Conservation (phyloP, 2,113 vertebrate species). For the Prochilodus magdalenae region DNA sequence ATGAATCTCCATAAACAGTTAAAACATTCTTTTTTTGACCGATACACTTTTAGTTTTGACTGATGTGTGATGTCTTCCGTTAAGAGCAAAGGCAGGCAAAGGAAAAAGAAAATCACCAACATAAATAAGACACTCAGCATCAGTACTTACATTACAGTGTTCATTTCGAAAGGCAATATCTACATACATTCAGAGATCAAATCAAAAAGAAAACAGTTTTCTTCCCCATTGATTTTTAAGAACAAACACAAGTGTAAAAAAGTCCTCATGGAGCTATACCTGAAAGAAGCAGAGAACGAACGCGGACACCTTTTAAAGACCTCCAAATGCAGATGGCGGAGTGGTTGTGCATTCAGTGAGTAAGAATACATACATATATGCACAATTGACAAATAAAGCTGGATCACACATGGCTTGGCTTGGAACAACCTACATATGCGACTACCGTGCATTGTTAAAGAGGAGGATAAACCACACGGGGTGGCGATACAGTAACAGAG, state of each 20-base stretch:
- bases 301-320: slow-evolving; percentile 44
- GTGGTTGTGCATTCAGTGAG: slow-evolving; percentile 75
- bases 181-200: slow-evolving; percentile 63
- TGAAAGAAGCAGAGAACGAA: slow-evolving; percentile 49
- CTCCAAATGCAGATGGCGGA: slow-evolving; percentile 77
- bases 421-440: slow-evolving; percentile 81
- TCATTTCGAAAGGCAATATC: slow-evolving; percentile 60
- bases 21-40: slow-evolving; percentile 90
- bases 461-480: slow-evolving; percentile 81
- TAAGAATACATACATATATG: slow-evolving; percentile 79
- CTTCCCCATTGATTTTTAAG: slow-evolving; percentile 65
- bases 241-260: slow-evolving; percentile 35
- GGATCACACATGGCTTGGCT: slow-evolving; percentile 81
- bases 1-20: slow-evolving; percentile 90
- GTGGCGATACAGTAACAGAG: slow-evolving; percentile 80
- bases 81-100: slow-evolving; percentile 53
- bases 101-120: slow-evolving; percentile 48
- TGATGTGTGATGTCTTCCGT: slow-evolving; percentile 82
- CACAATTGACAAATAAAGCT: slow-evolving; percentile 81
- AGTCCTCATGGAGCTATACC: slow-evolving; percentile 64
- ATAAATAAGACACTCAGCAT: slow-evolving; percentile 71
- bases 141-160: slow-evolving; percentile 66
- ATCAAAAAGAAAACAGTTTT: slow-evolving; percentile 58
- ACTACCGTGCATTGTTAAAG: slow-evolving; percentile 82
- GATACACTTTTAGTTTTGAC: too few relatives aligned